Evolutionary conservation across 2,888 invertebrate species (phyloP), one percentile per base, ranked within the genome.

Genomic region (Boloria euphrosyne): DNA sequence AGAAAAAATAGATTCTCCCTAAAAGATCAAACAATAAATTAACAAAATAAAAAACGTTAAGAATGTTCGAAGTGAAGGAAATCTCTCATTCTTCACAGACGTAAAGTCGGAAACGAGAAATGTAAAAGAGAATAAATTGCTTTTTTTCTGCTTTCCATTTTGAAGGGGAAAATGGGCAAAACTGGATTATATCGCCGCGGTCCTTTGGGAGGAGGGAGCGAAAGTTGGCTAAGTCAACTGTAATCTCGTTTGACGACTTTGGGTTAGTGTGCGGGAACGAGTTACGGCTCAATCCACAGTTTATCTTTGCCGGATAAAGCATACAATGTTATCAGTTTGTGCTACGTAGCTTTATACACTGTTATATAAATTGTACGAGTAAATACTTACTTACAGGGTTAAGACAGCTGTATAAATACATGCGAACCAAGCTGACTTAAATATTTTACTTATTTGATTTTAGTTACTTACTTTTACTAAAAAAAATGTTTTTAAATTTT

Each of bases 151-250:
- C 27, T 27, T 76, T 73, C 79, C 77, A 79, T 79, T 84, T 84
- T 78, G 75, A 73, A 75, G 75, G 81, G 84, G 80, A 80, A 82
- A 81, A 78, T 77, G 79, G 80, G 78, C 73, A 75, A 85, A 90
- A 90, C 83, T 85, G 89, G 87, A 90, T 90, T 90, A 90, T 84
- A 79, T 79, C 81, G 80, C 71, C 72, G 62, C 66, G 54, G 75
- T 81, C 89, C 81, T 85, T 51, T 60, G 80, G 78, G 82, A 73
- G 73, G 72, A 65, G 69, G 72, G 73, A 74, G 78, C 74, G 78
- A 72, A 80, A 82, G 84, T 84, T 84, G 82, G 74, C 81, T 80
- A 82, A 85, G 82, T 80, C 78, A 75, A 76, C 76, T 75, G 80
- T 87, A 87, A 89, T 86, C 86, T 79, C 76, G 79, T 83, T 84